These are phyloP conservation scores for Schlechtendalia chinensis DNA, from an alignment of 1,140 invertebrate species.

Conservation along the genomic window DNA sequence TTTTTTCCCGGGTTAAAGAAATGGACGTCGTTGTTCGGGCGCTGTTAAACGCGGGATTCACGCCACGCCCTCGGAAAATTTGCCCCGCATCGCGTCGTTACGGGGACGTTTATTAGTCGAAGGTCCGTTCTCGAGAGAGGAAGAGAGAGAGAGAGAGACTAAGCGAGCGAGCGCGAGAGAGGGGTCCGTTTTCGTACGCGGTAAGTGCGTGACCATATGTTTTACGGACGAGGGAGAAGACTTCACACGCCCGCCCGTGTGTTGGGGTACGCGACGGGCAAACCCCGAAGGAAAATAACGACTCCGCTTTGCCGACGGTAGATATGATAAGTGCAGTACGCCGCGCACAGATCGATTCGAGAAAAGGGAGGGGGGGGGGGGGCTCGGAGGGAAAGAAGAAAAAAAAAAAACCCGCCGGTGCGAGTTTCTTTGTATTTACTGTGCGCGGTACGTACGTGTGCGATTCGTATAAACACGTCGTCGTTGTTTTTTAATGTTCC, in stretches of 20 bases:
- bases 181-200: not conserved
- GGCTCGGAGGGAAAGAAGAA: too few relatives aligned
- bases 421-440: too few relatives aligned
- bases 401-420: too few relatives aligned
- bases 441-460: too few relatives aligned
- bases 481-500: too few relatives aligned
- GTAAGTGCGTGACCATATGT: not conserved
- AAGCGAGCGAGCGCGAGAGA: too few relatives aligned
- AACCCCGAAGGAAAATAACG: not conserved
- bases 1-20: not conserved
- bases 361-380: too few relatives aligned
- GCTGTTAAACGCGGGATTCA: conserved; percentile 15
- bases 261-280: too few relatives aligned
- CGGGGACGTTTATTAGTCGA: not conserved
- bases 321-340: too few relatives aligned
- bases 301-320: not conserved
- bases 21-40: not conserved
- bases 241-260: not conserved
- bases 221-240: not conserved
- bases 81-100: not conserved
- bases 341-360: too few relatives aligned
- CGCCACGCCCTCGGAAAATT: conserved; percentile 30
- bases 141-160: too few relatives aligned
- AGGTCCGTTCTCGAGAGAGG: not conserved
- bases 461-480: too few relatives aligned